Evolutionary conservation across 2,888 invertebrate species (phyloP), one percentile per base, ranked within the genome.

Genomic region (Drosophila suboccidentalis): DNA sequence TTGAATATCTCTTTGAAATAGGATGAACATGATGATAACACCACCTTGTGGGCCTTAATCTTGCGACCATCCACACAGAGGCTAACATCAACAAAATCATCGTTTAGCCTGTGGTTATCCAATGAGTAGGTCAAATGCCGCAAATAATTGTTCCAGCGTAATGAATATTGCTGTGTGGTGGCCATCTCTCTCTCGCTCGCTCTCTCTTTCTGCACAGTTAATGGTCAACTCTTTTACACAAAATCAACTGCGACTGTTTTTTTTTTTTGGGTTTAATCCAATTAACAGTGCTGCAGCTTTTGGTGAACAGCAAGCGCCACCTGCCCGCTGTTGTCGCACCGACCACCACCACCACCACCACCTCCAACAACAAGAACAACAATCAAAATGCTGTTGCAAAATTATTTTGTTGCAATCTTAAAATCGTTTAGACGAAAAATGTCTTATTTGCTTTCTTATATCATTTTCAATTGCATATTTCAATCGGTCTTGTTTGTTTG

Each of bases 141-240:
- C 91, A 96, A 94, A 92, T 97, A 97, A 93, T 97, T 97, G 92
- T 97, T 97, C 97, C 97, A 97, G 79, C 96, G 95, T 82, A 97
- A 93, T 77, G 97, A 96, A 93, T 96, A 97, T 91, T 97, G 97
- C 91, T 96, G 96, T 91, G 95, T 95, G 92, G 95, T 93, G 84
- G 94, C 94, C 94, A 94, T 94, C 26, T 53, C 76, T 32, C 44
- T 22, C 46, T 43, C 43, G 13, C 38, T 41, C 44, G 22, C 9
- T n/a, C 54, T 3, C 54, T 13, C 26, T 15, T 17, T 19, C 17
- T 11, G 4, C 10, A 17, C 6, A 36, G 15, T n/a, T 9, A 19
- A 26, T 38, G 17, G 11, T 2, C 43, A 61, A 61, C 53, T 61
- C 54, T 54, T 63, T 38, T 8, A n/a, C 34, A 17, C 26, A 8